Conservation (phyloP, 2,888 invertebrate species). For the Hydrotaea cyrtoneurina region DNA sequence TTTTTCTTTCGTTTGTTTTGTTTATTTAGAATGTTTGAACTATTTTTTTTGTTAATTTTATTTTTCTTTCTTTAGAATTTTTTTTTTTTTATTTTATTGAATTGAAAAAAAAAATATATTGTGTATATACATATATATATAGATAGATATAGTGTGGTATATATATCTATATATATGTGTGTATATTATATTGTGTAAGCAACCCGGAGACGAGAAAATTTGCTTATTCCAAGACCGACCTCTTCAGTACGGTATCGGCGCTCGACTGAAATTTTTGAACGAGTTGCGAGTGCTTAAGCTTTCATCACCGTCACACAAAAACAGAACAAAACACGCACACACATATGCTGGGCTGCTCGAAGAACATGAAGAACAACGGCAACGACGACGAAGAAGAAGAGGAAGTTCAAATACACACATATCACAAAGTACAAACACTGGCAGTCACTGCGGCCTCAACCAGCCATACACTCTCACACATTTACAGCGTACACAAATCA, state of each 20-base stretch:
- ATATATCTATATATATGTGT: conserved; percentile 47
- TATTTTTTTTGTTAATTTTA: conserved; percentile 50
- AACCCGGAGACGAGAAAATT: conserved; percentile 65
- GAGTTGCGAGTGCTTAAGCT: conserved; percentile 78
- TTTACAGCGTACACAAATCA: conserved; percentile 29
- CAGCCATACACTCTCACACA: not conserved
- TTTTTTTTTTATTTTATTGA: conserved; percentile 34
- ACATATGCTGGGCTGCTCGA: conserved; percentile 28
- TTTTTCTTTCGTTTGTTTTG: conserved; percentile 8
- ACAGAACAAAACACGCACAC: conserved; percentile 33
- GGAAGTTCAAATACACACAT: not conserved
- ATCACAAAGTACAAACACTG: conserved; percentile 25
- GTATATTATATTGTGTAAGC: conserved; percentile 61
- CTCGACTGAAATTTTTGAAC: conserved; percentile 80
- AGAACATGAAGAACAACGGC: too few relatives aligned
- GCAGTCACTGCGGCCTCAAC: too few relatives aligned
- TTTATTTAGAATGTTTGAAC: conserved; percentile 39
- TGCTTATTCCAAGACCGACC: conserved; percentile 75
- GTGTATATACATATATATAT: conserved; percentile 39
- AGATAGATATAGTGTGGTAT: conserved; percentile 40
- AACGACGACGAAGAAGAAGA: not conserved
- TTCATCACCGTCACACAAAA: conserved; percentile 70
- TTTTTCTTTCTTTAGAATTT: conserved; percentile 13
- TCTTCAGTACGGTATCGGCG: conserved; percentile 80
- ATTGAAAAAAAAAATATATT: not conserved